These are phyloP conservation scores for Drosophila bocqueti DNA, from an alignment of 1,140 invertebrate genomes.

Conservation along the genomic window DNA sequence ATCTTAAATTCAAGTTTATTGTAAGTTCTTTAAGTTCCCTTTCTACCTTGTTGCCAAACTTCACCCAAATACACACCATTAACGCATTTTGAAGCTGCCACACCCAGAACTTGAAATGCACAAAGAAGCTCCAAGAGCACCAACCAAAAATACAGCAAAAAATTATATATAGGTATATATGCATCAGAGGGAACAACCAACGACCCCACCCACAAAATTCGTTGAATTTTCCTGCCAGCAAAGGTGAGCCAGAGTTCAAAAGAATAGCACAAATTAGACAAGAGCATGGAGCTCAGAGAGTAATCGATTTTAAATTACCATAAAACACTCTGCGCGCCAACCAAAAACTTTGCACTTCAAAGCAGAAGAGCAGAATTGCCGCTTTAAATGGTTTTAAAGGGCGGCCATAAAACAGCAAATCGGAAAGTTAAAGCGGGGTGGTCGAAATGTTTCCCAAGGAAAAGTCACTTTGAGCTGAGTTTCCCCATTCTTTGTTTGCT, in stretches of 20 bases:
- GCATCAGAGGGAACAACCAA: slow-evolving; percentile 10
- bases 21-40: background rate
- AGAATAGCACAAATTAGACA: slow-evolving; percentile 50
- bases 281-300: slow-evolving; percentile 15
- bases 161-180: slow-evolving; percentile 4
- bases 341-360: slow-evolving; percentile 39
- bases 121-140: slow-evolving; percentile 22
- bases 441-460: slow-evolving; percentile 26
- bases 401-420: background rate
- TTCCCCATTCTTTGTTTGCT: slow-evolving; percentile 33
- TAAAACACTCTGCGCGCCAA: slow-evolving; percentile 20
- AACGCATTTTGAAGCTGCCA: slow-evolving; percentile 31
- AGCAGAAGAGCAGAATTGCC: slow-evolving; percentile 4
- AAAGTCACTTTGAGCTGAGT: slow-evolving; percentile 48
- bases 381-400: slow-evolving; percentile 38
- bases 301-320: slow-evolving; percentile 63
- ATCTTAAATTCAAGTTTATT: slow-evolving; percentile 10
- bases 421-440: slow-evolving; percentile 6
- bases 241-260: slow-evolving; percentile 47
- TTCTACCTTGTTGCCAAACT: slow-evolving; percentile 43
- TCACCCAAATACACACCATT: slow-evolving; percentile 43
- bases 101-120: slow-evolving; percentile 55
- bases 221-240: slow-evolving; percentile 15
- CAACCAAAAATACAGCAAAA: slow-evolving; percentile 11
- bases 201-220: slow-evolving; percentile 30